Evolutionary conservation across 2,888 invertebrate genomes (phyloP).

Genomic region (Orthosia cruda): DNA sequence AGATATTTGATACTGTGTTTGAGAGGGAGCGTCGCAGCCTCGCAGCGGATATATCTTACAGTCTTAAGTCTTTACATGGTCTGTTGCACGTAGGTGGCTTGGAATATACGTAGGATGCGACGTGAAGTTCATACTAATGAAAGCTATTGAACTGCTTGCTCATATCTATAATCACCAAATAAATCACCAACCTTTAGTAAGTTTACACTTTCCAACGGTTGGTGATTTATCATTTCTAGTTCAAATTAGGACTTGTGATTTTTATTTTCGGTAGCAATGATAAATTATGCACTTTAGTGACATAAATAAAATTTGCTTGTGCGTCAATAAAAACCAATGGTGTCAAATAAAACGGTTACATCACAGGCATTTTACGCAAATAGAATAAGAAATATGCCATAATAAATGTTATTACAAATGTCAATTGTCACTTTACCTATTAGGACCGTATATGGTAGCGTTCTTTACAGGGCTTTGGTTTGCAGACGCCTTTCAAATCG

Average conservation of each 20-base stretch:
- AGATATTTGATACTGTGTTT: constrained; percentile 64
- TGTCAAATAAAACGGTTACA: not conserved
- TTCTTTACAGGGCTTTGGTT: too few relatives aligned
- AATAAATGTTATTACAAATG: not conserved
- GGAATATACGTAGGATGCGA: not conserved
- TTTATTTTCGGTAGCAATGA: not conserved
- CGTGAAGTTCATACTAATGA: not conserved
- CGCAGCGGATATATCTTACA: constrained; percentile 46
- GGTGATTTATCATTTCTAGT: too few relatives aligned
- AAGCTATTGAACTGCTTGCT: not conserved
- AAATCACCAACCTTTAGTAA: too few relatives aligned
- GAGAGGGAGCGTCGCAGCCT: constrained; percentile 20
- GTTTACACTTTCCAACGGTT: too few relatives aligned
- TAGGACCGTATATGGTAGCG: not conserved
- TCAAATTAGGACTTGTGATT: not conserved
- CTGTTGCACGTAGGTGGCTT: too few relatives aligned
- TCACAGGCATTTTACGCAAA: not conserved
- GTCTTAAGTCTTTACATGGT: not conserved
- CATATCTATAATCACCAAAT: too few relatives aligned
- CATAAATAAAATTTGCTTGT: not conserved
- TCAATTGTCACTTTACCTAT: not conserved
- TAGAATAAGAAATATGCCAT: not conserved
- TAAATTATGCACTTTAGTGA: too few relatives aligned
- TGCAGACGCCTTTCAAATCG: too few relatives aligned
- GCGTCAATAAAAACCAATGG: not conserved